Percentiles rank a stretch among this genome's conserved stretches.
Evolutionary conservation across 2,888 invertebrate species (phyloP).

Genomic region (Cephus runcator): DNA sequence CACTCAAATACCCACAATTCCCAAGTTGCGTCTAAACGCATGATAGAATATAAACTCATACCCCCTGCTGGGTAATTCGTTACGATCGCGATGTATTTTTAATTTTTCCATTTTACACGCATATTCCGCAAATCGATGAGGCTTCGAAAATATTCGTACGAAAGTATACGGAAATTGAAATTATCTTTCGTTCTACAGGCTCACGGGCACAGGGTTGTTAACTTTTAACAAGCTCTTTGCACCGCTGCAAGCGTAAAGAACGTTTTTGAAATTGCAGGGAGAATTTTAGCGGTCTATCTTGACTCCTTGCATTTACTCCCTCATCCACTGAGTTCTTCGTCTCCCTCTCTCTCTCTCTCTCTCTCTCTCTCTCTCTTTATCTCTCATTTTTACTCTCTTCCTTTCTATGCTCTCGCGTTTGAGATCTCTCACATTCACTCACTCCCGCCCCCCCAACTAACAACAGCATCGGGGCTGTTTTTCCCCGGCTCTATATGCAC

Average conservation of each 20-base stretch:
- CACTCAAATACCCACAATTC: constrained; percentile 39
- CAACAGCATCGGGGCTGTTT: neutral
- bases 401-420: neutral
- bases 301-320: constrained; percentile 24
- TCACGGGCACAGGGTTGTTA: neutral
- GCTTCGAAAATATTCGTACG: neutral
- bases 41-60: neutral
- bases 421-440: neutral
- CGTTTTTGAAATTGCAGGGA: constrained; percentile 25
- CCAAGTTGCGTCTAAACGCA: constrained; percentile 1
- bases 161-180: neutral
- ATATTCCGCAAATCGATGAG: neutral
- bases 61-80: neutral
- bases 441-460: neutral
- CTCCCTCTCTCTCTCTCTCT: constrained; percentile 14
- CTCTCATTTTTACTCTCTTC: constrained; percentile 18
- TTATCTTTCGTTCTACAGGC: neutral
- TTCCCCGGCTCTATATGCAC: constrained; percentile 23
- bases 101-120: neutral
- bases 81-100: neutral
- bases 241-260: constrained; percentile 17
- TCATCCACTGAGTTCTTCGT: constrained; percentile 9
- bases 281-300: constrained; percentile 17
- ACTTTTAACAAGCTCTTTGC: neutral
- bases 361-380: constrained; percentile 19